Evolutionary conservation across 2,888 invertebrate genomes (phyloP).

Genomic region (Hyles lineata): DNA sequence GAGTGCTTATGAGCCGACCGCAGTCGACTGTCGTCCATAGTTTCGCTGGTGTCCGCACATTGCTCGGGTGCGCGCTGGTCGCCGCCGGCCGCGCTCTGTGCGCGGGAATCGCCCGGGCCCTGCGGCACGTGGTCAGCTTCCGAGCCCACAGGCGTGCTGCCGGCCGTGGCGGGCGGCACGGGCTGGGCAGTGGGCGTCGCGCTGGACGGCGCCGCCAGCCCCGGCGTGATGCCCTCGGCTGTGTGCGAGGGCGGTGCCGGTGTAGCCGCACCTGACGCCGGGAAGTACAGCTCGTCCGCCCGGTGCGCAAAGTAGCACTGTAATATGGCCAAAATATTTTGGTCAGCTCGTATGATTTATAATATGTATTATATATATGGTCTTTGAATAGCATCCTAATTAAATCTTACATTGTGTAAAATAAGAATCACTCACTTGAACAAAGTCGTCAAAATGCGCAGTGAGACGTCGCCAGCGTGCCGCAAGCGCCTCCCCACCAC

Average conservation of each 20-base stretch:
- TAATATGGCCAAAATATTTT: background rate
- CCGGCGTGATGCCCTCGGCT: slow-evolving; percentile 32
- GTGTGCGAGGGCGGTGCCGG: slow-evolving; percentile 51
- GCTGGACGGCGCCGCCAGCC: slow-evolving; percentile 31
- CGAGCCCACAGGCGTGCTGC: slow-evolving; percentile 34
- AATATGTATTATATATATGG: too few relatives aligned
- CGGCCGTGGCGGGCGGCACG: slow-evolving; percentile 29
- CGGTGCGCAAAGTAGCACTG: slow-evolving; percentile 93
- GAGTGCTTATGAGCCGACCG: slow-evolving; percentile 33
- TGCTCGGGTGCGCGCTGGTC: slow-evolving; percentile 59
- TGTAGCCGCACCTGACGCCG: slow-evolving; percentile 56
- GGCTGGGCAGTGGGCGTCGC: slow-evolving; percentile 3
- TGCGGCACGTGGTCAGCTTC: slow-evolving; percentile 54
- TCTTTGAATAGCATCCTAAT: too few relatives aligned
- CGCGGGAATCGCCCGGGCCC: slow-evolving; percentile 50
- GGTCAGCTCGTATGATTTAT: too few relatives aligned
- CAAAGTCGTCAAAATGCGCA: slow-evolving; percentile 95
- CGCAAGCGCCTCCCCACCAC: slow-evolving; percentile 82
- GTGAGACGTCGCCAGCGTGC: slow-evolving; percentile 90
- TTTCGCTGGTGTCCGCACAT: slow-evolving; percentile 27
- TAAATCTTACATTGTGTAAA: too few relatives aligned
- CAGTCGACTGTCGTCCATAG: slow-evolving; percentile 71
- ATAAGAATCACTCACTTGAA: slow-evolving; percentile 65
- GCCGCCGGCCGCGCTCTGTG: slow-evolving; percentile 51
- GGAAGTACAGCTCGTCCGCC: slow-evolving; percentile 89